Conservation (phyloP, 1,140 invertebrate genomes). For the Lepidurus arcticus region DNA sequence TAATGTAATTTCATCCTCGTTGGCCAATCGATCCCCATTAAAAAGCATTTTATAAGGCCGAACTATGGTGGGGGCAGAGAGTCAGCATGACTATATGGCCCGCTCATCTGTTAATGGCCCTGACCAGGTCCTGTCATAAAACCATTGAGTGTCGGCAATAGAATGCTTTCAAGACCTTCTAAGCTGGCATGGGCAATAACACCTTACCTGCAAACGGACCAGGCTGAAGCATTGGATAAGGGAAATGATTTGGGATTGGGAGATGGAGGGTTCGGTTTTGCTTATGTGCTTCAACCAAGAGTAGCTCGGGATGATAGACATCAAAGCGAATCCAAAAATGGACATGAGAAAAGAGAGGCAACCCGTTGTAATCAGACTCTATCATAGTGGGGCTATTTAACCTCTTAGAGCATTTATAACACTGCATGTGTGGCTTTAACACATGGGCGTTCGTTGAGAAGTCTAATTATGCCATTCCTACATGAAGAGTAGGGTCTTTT, state of each 20-base stretch:
- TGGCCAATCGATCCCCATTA: constrained; percentile 9
- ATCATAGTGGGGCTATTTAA: constrained; percentile 14
- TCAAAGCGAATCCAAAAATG: neutral
- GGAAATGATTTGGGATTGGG: neutral
- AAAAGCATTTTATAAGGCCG: neutral
- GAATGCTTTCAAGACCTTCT: constrained; percentile 21
- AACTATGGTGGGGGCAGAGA: neutral
- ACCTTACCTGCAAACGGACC: constrained; percentile 2
- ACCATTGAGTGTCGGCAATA: constrained; percentile 18
- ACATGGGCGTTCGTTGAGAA: constrained; percentile 9
- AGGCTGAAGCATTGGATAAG: constrained; percentile 1
- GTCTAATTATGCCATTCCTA: neutral
- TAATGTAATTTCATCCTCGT: constrained; percentile 16
- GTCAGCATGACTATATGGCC: constrained; percentile 12
- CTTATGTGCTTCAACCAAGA: neutral
- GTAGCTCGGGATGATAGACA: constrained; percentile 1
- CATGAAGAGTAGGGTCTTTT: neutral
- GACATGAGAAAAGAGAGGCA: constrained; percentile 14
- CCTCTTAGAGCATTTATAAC: constrained; percentile 19
- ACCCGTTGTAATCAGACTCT: neutral
- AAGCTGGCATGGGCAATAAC: constrained; percentile 13
- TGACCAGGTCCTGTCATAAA: constrained; percentile 17
- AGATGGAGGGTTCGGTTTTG: neutral
- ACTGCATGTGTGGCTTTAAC: constrained; percentile 17
- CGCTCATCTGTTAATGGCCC: constrained; percentile 20